These are phyloP conservation scores for Nannoperca australis DNA, from an alignment of 2,797 vertebrate genomes.

Conservation along the genomic window DNA sequence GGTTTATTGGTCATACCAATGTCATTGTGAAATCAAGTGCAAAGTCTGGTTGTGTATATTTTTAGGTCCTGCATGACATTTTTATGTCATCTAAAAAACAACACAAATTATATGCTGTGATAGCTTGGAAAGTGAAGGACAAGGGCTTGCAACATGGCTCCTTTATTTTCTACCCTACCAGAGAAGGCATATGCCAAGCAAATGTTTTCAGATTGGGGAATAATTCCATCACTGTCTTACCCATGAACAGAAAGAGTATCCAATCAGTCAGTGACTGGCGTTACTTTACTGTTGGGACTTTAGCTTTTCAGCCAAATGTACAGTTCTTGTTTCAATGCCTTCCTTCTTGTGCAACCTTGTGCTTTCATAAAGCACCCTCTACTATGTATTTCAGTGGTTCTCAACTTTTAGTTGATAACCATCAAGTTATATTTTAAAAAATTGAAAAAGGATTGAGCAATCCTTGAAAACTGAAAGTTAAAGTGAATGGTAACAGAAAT, in stretches of 20 bases:
- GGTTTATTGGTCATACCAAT: not conserved
- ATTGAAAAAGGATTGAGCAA: too few species aligned
- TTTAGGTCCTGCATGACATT: not conserved
- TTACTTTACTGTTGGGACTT: constrained; percentile 16
- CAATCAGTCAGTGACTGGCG: constrained; percentile 32
- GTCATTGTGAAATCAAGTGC: not conserved
- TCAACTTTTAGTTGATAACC: too few species aligned
- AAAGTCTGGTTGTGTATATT: not conserved
- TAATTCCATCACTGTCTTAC: constrained; percentile 26
- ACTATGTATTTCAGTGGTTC: not conserved
- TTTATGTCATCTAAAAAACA: not conserved
- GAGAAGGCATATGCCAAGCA: not conserved
- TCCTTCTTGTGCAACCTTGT: not conserved
- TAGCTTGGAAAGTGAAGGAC: not conserved
- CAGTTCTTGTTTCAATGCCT: not conserved
- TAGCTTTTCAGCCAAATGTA: constrained; percentile 5
- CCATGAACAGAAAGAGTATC: constrained; percentile 19
- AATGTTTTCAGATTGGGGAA: not conserved
- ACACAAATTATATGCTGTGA: not conserved
- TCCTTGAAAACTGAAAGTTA: not conserved
- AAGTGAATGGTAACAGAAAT: not conserved
- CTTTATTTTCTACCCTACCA: not conserved
- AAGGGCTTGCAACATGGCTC: not conserved
- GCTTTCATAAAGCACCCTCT: not conserved
- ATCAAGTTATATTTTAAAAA: not conserved